Conservation (phyloP, 2,888 invertebrate species). For the Drosophila pseudotakahashii region DNA sequence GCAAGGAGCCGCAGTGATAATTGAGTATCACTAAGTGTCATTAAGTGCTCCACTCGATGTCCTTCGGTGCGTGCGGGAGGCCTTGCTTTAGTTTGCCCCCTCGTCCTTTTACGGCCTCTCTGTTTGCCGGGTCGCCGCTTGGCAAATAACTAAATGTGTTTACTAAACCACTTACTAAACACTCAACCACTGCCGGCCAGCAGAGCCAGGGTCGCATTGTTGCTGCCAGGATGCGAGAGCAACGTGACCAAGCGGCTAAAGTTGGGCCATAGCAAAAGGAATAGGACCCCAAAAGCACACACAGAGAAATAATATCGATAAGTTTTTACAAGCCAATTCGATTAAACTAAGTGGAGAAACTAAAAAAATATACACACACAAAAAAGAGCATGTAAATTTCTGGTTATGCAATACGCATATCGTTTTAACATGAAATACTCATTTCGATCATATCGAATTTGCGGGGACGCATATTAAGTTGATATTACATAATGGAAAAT, state of each 20-base stretch:
- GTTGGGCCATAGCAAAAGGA: conserved; percentile 46
- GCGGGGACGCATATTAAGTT: too few relatives aligned
- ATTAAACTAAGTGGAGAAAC: too few relatives aligned
- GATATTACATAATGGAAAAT: too few relatives aligned
- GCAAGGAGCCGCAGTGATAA: conserved; percentile 69
- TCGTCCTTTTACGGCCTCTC: conserved; percentile 8
- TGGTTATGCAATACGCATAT: too few relatives aligned
- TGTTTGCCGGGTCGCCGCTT: conserved; percentile 57
- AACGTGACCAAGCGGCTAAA: conserved; percentile 73
- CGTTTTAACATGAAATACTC: too few relatives aligned
- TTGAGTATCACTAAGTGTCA: conserved; percentile 77
- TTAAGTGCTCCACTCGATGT: conserved; percentile 61
- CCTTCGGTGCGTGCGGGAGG: conserved; percentile 29
- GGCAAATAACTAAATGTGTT: conserved; percentile 79
- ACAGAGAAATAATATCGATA: conserved; percentile 9
- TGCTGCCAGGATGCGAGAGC: conserved; percentile 45
- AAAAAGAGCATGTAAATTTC: too few relatives aligned
- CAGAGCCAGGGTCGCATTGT: conserved; percentile 24
- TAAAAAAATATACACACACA: too few relatives aligned
- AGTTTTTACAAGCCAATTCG: neutral
- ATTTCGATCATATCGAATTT: too few relatives aligned
- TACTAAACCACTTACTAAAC: conserved; percentile 80
- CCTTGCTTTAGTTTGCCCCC: conserved; percentile 10
- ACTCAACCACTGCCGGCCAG: conserved; percentile 68
- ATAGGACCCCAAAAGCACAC: conserved; percentile 13